Conservation (phyloP, 1,140 invertebrate species). For the Drosophila jambulina region DNA sequence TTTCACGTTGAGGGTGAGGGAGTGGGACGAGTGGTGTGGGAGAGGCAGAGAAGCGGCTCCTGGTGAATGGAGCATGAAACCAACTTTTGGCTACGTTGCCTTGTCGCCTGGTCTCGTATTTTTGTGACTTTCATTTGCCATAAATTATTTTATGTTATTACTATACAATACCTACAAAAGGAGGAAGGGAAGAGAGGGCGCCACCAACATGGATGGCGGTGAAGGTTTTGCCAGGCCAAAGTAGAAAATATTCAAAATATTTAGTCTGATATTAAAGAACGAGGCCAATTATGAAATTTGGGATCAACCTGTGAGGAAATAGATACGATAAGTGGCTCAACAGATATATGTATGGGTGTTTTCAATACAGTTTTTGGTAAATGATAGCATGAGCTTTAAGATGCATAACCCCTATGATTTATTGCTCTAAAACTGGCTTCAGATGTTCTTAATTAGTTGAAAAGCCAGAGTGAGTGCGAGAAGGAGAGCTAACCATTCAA, state of each 20-base stretch:
- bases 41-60: not conserved
- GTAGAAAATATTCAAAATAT: constrained; percentile 6
- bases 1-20: not conserved
- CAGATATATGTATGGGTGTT: not conserved
- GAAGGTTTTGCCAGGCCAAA: constrained; percentile 31
- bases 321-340: not conserved
- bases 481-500: too few species aligned
- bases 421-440: too few species aligned
- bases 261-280: not conserved
- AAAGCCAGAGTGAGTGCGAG: too few species aligned
- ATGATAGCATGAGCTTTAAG: not conserved
- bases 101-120: constrained; percentile 48
- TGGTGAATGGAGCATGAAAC: constrained; percentile 57
- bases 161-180: constrained; percentile 69
- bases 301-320: too few species aligned
- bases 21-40: not conserved
- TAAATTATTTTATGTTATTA: constrained; percentile 81
- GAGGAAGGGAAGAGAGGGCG: constrained; percentile 5
- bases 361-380: not conserved
- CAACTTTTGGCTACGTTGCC: constrained; percentile 42
- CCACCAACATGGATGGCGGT: not conserved
- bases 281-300: not conserved
- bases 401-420: not conserved
- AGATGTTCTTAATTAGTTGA: too few species aligned
- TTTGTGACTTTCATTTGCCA: constrained; percentile 79